These are phyloP conservation scores for Trypoxylon attenuatum DNA, from an alignment of 2,888 invertebrate genomes.

Conservation along the genomic window DNA sequence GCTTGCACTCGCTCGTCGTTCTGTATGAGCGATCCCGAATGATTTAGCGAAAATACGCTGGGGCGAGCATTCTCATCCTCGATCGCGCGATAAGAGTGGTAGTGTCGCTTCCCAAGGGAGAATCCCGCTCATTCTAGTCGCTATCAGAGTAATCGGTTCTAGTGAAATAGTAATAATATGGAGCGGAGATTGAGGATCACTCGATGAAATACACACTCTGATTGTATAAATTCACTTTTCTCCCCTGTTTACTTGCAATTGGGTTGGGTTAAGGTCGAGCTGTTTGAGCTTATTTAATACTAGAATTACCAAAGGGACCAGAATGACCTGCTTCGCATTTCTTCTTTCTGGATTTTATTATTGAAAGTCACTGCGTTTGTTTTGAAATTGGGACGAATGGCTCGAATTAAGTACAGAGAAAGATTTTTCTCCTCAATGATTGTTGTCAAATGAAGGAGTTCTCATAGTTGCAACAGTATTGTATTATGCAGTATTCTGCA, in stretches of 20 bases:
- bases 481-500: too few species aligned
- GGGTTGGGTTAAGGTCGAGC: constrained; percentile 28
- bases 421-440: too few species aligned
- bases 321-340: too few species aligned
- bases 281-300: constrained; percentile 36
- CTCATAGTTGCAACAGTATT: too few species aligned
- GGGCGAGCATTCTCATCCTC: constrained; percentile 41
- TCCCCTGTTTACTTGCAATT: constrained; percentile 32
- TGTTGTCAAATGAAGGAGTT: too few species aligned
- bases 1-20: constrained; percentile 47
- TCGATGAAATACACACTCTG: constrained; percentile 62
- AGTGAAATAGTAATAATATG: constrained; percentile 50
- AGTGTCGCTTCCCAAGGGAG: not conserved
- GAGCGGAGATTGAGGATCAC: constrained; percentile 58
- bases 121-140: constrained; percentile 16
- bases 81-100: not conserved
- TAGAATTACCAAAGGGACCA: too few species aligned
- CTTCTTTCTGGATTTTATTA: too few species aligned
- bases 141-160: constrained; percentile 46
- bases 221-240: constrained; percentile 64
- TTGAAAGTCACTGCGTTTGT: too few species aligned
- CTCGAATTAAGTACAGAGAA: too few species aligned
- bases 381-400: too few species aligned
- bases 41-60: constrained; percentile 58
- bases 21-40: constrained; percentile 49